Percentiles rank a stretch among this genome's conserved stretches.
phyloP scores from a whole-genome alignment of 53 echinoderm and acorn worm genomes.

The Hippasteria phrygiana region DNA sequence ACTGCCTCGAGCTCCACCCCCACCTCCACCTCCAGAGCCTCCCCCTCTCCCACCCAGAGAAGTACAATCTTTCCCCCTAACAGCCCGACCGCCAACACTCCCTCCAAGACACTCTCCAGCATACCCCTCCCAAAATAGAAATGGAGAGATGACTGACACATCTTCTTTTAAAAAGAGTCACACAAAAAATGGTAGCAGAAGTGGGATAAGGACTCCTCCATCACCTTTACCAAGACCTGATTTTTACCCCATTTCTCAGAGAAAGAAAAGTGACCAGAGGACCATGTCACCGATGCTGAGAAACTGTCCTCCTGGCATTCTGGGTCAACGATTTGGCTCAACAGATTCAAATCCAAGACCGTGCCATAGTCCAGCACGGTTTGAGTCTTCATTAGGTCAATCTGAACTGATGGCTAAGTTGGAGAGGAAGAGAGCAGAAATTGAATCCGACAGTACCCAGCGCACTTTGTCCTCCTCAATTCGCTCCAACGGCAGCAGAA shows the following conservation, averaged over 20 bases:
- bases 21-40: conserved; percentile 47
- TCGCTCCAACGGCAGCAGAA: conserved; percentile 34
- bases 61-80: not conserved
- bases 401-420: conserved; percentile 38
- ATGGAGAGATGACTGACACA: not conserved
- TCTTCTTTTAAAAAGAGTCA: not conserved
- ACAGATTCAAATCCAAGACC: conserved; percentile 40
- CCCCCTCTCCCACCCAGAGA: conserved; percentile 51
- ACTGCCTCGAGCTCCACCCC: conserved; percentile 48
- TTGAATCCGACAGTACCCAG: conserved; percentile 33
- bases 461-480: conserved; percentile 25
- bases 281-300: conserved; percentile 7
- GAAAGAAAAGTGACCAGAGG: conserved; percentile 19
- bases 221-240: conserved; percentile 36
- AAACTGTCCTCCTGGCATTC: not conserved
- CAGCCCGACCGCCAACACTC: conserved; percentile 10
- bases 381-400: conserved; percentile 2
- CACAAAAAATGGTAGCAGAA: not conserved
- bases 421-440: conserved; percentile 40
- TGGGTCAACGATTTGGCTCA: not conserved
- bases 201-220: conserved; percentile 23
- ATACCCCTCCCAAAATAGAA: not conserved
- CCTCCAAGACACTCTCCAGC: conserved; percentile 8
- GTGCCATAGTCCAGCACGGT: conserved; percentile 17
- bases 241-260: conserved; percentile 12